Evolutionary conservation across 2,797 vertebrate genomes (phyloP), one percentile per base, ranked within the genome.

Genomic region (Myotis myotis): DNA sequence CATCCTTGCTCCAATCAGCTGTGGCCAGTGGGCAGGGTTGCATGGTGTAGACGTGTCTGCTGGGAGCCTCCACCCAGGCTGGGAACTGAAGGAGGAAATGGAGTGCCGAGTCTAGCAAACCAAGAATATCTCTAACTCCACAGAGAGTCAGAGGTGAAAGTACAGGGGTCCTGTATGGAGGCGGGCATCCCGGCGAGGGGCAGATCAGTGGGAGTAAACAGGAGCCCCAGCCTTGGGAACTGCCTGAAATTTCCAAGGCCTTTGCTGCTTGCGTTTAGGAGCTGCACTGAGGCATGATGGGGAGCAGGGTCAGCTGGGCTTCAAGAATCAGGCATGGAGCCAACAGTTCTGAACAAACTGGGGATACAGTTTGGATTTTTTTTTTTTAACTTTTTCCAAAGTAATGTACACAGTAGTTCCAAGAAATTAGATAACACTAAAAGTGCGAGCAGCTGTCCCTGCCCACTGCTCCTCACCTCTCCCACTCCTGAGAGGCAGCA

Each of bases 361-460:
- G 76, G 75, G 51, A 47, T 20, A 44, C 10, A n/a, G 28, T 53
- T 87, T 33, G 41, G 70, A n/a, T n/a, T n/a, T n/a, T 36, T 51
- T 11, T 87, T 57, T 79, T 87, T 57, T 82, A 85, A 60, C 51
- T 62, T 90, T 92, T 85, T 41, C 66, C 62, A 23, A 64, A 87
- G 62, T 51, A 60, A 79, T 53, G n/a, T 15, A n/a, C 30, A 55
- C 51, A 62, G 5, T 41, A 23, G 19, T 53, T 94, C 44, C 72
- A 81, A 84, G 83, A 82, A 78, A 62, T 49, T 6, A n/a, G 84
- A 4, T 30, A 74, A n/a, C 38, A 51, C 41, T 1, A 25, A 87
- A 82, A 33, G 28, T 41, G 85, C 60, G 70, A 89, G 55, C 15
- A 30, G 5, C 68, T 23, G 6, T 16, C 19, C 51, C 25, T n/a